Base-by-base conservation (phyloP, 1,140 invertebrate genomes). In the Meloidogyne exigua region DNA sequence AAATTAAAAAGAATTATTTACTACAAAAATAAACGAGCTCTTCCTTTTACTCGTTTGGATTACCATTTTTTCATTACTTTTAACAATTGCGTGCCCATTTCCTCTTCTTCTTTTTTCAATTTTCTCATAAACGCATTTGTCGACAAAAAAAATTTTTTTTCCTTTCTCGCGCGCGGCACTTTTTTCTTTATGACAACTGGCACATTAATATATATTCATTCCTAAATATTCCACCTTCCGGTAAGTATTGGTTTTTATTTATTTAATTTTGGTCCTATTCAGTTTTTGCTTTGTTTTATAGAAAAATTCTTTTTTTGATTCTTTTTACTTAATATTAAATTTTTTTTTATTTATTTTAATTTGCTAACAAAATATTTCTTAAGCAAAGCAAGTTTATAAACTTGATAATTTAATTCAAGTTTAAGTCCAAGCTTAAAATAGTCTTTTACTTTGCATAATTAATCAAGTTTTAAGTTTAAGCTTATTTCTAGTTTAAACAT, bases 51-150 rank as follows among this genome's bases (percentile, higher is more conserved):
- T 15, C 7, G 49, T 57, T 57, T 15, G 49, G 49, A 57, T 57
- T 57, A 57, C 49, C 49, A 57, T 57, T 57, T 57, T n/a, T 57
- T 57, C 4, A 9, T n/a, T n/a, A n/a, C 18, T n/a, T 39, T 39
- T 39, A 39, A 57, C 49, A 57, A 57, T 57, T 57, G 49, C 49
- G 49, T 57, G 49, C 49, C 49, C 4, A 57, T n/a, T 57, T 57
- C 49, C 49, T n/a, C 18, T 49, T n/a, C n/a, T 57, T 57, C 7
- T n/a, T 9, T 9, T n/a, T 39, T 9, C n/a, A 21, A 12, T n/a
- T 57, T 57, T 57, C 49, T n/a, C 49, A 57, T 12, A 57, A 57
- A 57, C 49, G 49, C 49, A n/a, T 57, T 57, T n/a, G n/a, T n/a
- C 18, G n/a, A 10, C 18, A 57, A 57, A 57, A 57, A 39, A 32